Conservation (phyloP, 23 tunicate genomes). For the Trididemnum nubilum region DNA sequence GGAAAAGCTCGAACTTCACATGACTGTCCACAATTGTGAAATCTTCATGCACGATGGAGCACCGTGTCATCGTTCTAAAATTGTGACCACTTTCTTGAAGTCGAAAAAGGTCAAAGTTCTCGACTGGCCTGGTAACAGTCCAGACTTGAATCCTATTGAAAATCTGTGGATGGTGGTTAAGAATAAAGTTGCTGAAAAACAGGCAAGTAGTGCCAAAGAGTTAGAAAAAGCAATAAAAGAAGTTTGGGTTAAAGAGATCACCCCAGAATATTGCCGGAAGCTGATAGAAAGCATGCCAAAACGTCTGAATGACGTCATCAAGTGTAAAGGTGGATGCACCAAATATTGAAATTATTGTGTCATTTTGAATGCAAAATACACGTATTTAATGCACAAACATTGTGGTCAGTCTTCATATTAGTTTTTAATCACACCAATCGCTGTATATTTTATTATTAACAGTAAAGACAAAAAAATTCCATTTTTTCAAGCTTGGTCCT, state of each 20-base stretch:
- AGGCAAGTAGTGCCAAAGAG: neutral
- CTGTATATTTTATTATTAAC: no score
- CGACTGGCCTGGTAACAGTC: conserved; percentile 28
- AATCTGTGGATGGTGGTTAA: conserved; percentile 8
- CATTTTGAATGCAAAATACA: no score
- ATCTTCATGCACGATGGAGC: conserved; percentile 31
- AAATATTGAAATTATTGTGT: neutral
- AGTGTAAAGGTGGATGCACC: neutral
- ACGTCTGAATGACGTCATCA: neutral
- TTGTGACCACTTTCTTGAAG: neutral
- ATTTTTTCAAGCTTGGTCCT: no score
- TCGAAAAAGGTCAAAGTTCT: conserved; percentile 5
- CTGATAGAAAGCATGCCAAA: neutral
- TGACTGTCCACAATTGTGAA: conserved; percentile 7
- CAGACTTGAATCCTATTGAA: conserved; percentile 19
- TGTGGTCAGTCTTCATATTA: neutral
- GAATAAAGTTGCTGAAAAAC: conserved; percentile 18
- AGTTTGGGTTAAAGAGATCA: neutral
- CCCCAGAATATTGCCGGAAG: neutral
- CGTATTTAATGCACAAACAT: neutral
- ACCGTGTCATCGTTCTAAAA: conserved; percentile 7
- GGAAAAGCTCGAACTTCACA: conserved; percentile 4
- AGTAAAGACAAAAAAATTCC: no score
- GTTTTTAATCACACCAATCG: no score
- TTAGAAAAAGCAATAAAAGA: conserved; percentile 1